Conservation (phyloP, 2,797 vertebrate species). For the Schizopygopsis pylzovi region DNA sequence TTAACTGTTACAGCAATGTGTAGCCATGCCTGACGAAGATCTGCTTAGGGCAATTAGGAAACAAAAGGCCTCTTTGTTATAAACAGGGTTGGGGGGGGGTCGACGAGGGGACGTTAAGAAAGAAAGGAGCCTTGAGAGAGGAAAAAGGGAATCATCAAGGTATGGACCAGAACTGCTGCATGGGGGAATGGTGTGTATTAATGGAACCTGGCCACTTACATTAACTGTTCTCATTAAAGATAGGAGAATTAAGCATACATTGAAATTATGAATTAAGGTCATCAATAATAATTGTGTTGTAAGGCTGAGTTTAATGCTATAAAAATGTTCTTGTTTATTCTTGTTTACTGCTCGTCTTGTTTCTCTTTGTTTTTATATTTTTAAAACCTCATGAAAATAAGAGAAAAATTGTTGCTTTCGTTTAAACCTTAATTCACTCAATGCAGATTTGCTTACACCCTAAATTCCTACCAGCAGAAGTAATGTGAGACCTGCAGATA, state of each 20-base stretch:
- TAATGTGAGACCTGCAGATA: not conserved
- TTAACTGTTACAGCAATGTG: conserved; percentile 42
- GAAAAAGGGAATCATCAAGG: conserved; percentile 35
- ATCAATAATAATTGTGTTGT: not conserved
- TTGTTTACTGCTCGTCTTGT: not conserved
- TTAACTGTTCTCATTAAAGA: not conserved
- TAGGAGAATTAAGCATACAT: not conserved
- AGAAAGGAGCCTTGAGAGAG: conserved; percentile 43
- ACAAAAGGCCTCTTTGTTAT: conserved; percentile 62
- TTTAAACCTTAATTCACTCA: not conserved
- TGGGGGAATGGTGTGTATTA: not conserved
- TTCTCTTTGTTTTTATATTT: not conserved
- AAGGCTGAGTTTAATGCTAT: not conserved
- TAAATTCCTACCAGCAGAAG: not conserved
- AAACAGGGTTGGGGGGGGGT: conserved; percentile 36
- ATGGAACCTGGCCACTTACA: not conserved
- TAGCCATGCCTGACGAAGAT: conserved; percentile 51
- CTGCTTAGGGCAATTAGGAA: conserved; percentile 59
- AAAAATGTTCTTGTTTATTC: not conserved
- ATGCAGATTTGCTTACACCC: not conserved
- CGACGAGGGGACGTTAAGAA: conserved; percentile 34
- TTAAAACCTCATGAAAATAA: not conserved
- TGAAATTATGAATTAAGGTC: not conserved
- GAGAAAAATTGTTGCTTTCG: not conserved
- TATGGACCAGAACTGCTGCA: conserved; percentile 20